A percentile compares a stretch with the other conserved stretches of the same genome.
Conservation (phyloP, 2,888 invertebrate species). For the Seira ritae region DNA sequence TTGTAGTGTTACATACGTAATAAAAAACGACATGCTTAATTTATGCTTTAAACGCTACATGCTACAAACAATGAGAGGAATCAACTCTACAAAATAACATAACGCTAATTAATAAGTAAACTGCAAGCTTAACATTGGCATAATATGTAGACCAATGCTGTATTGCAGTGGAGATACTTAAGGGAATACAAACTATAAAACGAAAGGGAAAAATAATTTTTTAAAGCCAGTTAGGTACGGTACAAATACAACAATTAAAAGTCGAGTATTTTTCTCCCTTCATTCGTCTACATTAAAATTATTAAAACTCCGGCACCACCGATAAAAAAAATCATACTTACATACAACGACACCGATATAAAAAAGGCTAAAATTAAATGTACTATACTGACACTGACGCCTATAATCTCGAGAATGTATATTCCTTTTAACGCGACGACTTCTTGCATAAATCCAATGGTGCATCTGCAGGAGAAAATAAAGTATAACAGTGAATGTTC, state of each 20-base stretch:
- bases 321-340: constrained; percentile 29
- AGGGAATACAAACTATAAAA: constrained; percentile 17
- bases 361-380: constrained; percentile 12
- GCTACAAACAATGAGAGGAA: no score
- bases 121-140: no score
- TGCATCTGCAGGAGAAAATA: constrained; percentile 83
- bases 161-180: no score
- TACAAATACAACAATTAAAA: constrained; percentile 53
- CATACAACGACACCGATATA: constrained; percentile 23
- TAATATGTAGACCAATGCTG: no score
- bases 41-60: no score
- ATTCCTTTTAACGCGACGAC: constrained; percentile 42
- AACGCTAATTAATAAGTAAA: no score
- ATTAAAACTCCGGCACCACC: constrained; percentile 64
- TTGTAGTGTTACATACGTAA: no score
- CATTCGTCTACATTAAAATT: constrained; percentile 30
- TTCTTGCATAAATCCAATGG: constrained; percentile 93
- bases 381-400: constrained; percentile 24
- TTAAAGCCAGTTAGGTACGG: constrained; percentile 62
- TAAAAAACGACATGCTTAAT: no score
- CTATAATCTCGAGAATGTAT: constrained; percentile 11
- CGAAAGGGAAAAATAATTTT: constrained; percentile 20
- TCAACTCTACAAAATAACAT: no score
- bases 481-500: background rate
- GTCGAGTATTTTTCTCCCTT: constrained; percentile 50